These are phyloP conservation scores for Eurystomus glaucurus DNA, from an alignment of 2,797 vertebrate species.

Conservation along the genomic window DNA sequence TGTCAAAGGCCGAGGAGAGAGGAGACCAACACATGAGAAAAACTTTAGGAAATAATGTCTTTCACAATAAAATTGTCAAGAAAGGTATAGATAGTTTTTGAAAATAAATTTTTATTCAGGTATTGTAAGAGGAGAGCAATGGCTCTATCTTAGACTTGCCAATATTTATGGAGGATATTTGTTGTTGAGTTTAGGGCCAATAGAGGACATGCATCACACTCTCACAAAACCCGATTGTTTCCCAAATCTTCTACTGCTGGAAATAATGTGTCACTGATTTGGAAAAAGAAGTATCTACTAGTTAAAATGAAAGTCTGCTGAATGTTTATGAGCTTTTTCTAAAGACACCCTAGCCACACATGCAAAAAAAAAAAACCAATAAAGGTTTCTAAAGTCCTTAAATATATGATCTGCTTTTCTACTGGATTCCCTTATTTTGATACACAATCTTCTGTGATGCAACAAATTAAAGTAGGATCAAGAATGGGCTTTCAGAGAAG, in stretches of 20 bases:
- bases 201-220: not conserved
- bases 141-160: not conserved
- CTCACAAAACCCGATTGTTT: not conserved
- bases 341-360: not conserved
- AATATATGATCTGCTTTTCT: not conserved
- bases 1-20: not conserved
- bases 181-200: not conserved
- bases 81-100: not conserved
- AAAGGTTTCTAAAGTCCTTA: not conserved
- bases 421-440: not conserved
- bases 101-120: not conserved
- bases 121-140: not conserved
- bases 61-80: not conserved
- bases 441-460: accelerated
- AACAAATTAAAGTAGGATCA: not conserved
- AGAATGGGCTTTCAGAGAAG: not conserved
- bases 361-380: not conserved
- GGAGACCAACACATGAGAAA: not conserved
- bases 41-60: not conserved
- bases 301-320: not conserved
- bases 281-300: not conserved
- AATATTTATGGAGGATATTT: not conserved
- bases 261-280: not conserved
- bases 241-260: not conserved
- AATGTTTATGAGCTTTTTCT: not conserved